phyloP scores from a whole-genome alignment of 2,797 vertebrate genomes.

The Valencia hispanica region DNA sequence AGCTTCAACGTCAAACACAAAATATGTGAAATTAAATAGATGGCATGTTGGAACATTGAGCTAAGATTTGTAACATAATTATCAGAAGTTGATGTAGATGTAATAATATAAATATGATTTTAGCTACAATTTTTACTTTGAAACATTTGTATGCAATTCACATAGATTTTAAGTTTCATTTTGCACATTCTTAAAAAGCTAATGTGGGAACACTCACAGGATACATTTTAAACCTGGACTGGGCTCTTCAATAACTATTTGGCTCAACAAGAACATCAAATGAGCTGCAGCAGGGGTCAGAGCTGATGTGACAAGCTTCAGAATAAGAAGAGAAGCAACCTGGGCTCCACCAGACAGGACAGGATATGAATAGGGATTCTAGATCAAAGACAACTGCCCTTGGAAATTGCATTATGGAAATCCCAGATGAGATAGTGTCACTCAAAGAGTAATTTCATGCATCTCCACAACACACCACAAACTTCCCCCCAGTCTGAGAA shows the following conservation, averaged over 20 bases:
- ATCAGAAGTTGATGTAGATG: not conserved
- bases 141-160: not conserved
- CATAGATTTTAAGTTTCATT: not conserved
- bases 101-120: not conserved
- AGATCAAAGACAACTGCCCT: slow-evolving; percentile 80
- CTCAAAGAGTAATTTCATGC: slow-evolving; percentile 73
- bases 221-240: slow-evolving; percentile 42
- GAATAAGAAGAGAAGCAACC: slow-evolving; percentile 61
- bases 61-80: not conserved
- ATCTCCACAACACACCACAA: slow-evolving; percentile 65
- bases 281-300: slow-evolving; percentile 65
- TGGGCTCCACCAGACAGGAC: slow-evolving; percentile 64
- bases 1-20: not conserved
- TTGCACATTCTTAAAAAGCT: slow-evolving; percentile 14
- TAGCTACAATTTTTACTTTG: not conserved
- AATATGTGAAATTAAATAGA: not conserved
- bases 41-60: not conserved
- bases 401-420: slow-evolving; percentile 82
- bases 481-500: slow-evolving; percentile 54
- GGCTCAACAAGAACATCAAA: slow-evolving; percentile 27
- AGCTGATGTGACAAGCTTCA: slow-evolving; percentile 68
- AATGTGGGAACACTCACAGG: slow-evolving; percentile 34
- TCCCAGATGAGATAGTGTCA: slow-evolving; percentile 77
- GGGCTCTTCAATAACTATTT: slow-evolving; percentile 17
- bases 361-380: slow-evolving; percentile 77